These are phyloP conservation scores for Temnothorax unifasciatus DNA, from an alignment of 2,888 invertebrate genomes.

Conservation along the genomic window DNA sequence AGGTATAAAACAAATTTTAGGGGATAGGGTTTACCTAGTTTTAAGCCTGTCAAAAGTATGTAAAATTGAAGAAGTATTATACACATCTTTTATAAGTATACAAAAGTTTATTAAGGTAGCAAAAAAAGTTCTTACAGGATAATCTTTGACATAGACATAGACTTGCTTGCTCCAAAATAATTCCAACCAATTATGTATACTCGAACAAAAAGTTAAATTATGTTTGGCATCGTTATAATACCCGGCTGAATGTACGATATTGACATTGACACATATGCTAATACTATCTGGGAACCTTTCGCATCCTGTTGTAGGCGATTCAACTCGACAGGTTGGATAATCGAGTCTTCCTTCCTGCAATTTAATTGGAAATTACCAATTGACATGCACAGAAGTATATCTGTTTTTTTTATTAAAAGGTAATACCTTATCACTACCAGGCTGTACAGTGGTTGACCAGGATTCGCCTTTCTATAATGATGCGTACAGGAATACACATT, in stretches of 20 bases:
- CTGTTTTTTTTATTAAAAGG: slow-evolving; percentile 2
- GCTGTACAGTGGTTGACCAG: slow-evolving; percentile 81
- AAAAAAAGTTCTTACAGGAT: slow-evolving; percentile 27
- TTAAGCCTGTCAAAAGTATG: neutral
- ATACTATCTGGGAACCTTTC: slow-evolving; percentile 79
- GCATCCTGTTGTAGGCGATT: slow-evolving; percentile 82
- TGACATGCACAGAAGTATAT: slow-evolving; percentile 1
- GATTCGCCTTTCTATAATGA: slow-evolving; percentile 80
- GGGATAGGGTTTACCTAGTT: too few relatives aligned
- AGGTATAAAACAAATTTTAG: too few relatives aligned
- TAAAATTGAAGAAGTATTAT: neutral
- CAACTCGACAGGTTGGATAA: slow-evolving; percentile 80
- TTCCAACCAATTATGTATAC: neutral
- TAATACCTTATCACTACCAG: slow-evolving; percentile 81
- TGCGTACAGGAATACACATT: slow-evolving; percentile 80
- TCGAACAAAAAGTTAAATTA: slow-evolving; percentile 66
- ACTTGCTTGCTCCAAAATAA: neutral
- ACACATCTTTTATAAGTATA: slow-evolving; percentile 18
- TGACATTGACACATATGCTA: slow-evolving; percentile 82
- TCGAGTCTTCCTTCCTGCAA: slow-evolving; percentile 79
- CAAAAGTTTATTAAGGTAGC: slow-evolving; percentile 35
- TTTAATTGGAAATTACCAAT: slow-evolving; percentile 1
- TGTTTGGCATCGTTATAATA: slow-evolving; percentile 80
- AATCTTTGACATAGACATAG: neutral
- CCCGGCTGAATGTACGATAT: slow-evolving; percentile 83